Evolutionary conservation across 1,140 invertebrate species (phyloP).

Genomic region (Aethina tumida): DNA sequence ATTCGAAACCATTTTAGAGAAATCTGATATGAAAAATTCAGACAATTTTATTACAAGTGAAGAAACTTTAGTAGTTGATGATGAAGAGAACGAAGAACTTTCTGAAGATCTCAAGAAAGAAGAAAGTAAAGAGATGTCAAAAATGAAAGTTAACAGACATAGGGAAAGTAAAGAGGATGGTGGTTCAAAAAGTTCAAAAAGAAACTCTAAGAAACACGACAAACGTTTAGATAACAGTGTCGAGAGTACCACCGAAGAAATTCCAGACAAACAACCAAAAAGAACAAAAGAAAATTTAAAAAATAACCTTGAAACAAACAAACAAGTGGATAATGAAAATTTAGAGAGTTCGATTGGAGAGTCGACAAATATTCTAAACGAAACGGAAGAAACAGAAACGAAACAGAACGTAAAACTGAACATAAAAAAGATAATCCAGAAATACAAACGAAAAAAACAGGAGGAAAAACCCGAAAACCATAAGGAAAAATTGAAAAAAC

Average conservation of each 20-base stretch:
- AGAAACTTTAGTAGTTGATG: too few relatives aligned
- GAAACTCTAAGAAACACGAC: constrained; percentile 2
- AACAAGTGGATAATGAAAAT: too few relatives aligned
- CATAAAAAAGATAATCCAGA: constrained; percentile 28
- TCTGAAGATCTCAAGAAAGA: too few relatives aligned
- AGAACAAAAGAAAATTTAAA: constrained; percentile 9
- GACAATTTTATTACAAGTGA: too few relatives aligned
- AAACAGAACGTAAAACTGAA: constrained; percentile 21
- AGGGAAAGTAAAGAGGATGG: not conserved
- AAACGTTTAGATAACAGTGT: not conserved
- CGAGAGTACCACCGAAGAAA: not conserved
- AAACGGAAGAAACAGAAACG: too few relatives aligned
- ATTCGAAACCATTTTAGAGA: too few relatives aligned
- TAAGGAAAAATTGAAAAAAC: constrained; percentile 23
- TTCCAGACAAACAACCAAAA: not conserved
- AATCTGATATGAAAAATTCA: too few relatives aligned
- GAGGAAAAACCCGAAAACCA: constrained; percentile 18
- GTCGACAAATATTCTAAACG: too few relatives aligned
- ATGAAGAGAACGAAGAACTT: too few relatives aligned
- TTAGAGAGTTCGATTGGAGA: too few relatives aligned
- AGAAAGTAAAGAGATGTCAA: not conserved
- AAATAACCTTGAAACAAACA: too few relatives aligned
- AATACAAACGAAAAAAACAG: constrained; percentile 23
- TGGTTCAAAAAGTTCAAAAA: constrained; percentile 3
- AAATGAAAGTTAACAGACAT: not conserved